These are phyloP conservation scores for Lagenorhynchus albirostris DNA, from an alignment of 2,113 vertebrate species.

Conservation along the genomic window DNA sequence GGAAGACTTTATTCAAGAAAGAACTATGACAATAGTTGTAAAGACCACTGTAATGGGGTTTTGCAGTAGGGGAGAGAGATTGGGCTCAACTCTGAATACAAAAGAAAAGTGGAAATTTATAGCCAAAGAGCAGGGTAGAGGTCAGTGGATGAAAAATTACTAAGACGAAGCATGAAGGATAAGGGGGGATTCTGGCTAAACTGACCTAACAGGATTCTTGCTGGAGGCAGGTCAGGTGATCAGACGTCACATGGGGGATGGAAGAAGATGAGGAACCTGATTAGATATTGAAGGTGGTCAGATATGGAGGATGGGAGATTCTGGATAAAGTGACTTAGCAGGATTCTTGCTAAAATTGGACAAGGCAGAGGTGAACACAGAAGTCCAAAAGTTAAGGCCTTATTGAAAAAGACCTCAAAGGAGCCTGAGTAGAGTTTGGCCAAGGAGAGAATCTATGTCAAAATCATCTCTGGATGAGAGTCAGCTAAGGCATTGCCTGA, in stretches of 20 bases:
- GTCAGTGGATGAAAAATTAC: not conserved
- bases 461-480: not conserved
- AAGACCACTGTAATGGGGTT: not conserved
- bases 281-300: not conserved
- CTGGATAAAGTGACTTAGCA: not conserved
- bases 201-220: not conserved
- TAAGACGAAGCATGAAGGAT: not conserved
- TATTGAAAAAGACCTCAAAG: not conserved
- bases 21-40: not conserved
- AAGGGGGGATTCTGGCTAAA: not conserved
- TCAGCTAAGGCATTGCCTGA: not conserved
- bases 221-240: not conserved
- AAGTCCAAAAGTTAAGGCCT: not conserved
- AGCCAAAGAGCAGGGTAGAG: not conserved
- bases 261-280: not conserved
- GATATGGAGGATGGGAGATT: not conserved
- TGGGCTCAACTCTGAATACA: not conserved
- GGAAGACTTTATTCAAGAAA: not conserved
- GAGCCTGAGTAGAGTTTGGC: not conserved
- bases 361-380: not conserved
- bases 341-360: not conserved
- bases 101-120: not conserved
- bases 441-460: not conserved
- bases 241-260: not conserved
- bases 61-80: not conserved